Evolutionary conservation across 2,888 invertebrate species (phyloP).

Genomic region (Ligdia adustata): DNA sequence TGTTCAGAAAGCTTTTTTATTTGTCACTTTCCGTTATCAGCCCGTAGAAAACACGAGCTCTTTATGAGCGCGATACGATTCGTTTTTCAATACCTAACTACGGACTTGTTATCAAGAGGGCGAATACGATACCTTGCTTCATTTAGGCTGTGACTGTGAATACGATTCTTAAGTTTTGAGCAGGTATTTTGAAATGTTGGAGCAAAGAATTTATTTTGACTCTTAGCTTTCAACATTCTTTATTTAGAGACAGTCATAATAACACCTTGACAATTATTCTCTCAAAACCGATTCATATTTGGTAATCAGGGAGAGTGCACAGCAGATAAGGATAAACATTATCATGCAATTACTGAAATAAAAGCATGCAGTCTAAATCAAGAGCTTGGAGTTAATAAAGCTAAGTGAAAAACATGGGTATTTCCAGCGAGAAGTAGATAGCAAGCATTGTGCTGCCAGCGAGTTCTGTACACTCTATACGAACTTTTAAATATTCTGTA

Average conservation of each 20-base stretch:
- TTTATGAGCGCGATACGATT: conserved; percentile 52
- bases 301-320: not conserved
- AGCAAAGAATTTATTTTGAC: no score
- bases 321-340: conserved; percentile 7
- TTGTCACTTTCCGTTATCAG: conserved; percentile 81
- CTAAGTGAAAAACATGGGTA: conserved; percentile 46
- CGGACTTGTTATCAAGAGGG: conserved; percentile 41
- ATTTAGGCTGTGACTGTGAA: conserved; percentile 19
- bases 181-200: not conserved
- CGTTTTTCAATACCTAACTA: conserved; percentile 42
- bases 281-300: conserved; percentile 1
- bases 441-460: conserved; percentile 56
- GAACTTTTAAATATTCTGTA: no score
- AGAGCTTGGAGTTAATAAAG: conserved; percentile 33
- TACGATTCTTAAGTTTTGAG: not conserved
- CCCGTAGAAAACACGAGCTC: conserved; percentile 63
- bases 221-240: no score
- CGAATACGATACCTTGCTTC: conserved; percentile 35
- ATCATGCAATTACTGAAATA: conserved; percentile 21
- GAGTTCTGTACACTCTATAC: conserved; percentile 1
- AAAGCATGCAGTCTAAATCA: conserved; percentile 25
- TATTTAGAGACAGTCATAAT: no score
- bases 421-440: conserved; percentile 55
- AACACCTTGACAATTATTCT: no score
- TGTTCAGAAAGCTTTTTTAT: conserved; percentile 81